phyloP scores from a whole-genome alignment of 1,140 invertebrate genomes.

The Medauroidea extradentata region DNA sequence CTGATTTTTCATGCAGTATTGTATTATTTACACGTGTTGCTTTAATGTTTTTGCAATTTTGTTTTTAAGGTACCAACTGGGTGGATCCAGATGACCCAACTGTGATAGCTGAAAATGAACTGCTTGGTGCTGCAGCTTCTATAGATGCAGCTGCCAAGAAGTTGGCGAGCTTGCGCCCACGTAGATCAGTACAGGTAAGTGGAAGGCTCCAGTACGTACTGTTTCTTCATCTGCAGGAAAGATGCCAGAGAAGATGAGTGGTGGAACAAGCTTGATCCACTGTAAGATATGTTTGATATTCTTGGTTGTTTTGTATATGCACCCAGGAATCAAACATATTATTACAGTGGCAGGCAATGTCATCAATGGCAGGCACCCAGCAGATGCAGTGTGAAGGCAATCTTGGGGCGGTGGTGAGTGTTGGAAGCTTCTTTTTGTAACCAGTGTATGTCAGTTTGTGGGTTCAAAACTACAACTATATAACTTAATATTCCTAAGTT shows the following conservation, averaged over 20 bases:
- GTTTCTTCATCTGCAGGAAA: background rate
- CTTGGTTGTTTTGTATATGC: constrained; percentile 90
- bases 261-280: constrained; percentile 36
- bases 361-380: background rate
- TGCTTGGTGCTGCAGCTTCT: constrained; percentile 94
- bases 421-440: background rate
- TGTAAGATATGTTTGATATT: constrained; percentile 99
- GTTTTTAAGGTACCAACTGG: constrained; percentile 81
- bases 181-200: constrained; percentile 54
- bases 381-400: too few relatives aligned
- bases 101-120: constrained; percentile 96
- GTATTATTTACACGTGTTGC: too few relatives aligned
- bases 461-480: too few relatives aligned
- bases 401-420: too few relatives aligned
- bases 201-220: background rate
- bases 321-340: constrained; percentile 99
- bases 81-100: constrained; percentile 96
- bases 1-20: background rate
- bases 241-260: background rate
- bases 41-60: too few relatives aligned
- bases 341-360: constrained; percentile 57
- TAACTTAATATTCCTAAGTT: too few relatives aligned
- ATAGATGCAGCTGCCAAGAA: constrained; percentile 98
- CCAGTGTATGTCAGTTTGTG: background rate
- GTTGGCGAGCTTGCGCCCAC: constrained; percentile 82